These are phyloP conservation scores for Speoplatyrhinus poulsoni DNA, from an alignment of 2,113 vertebrate species.

Conservation along the genomic window DNA sequence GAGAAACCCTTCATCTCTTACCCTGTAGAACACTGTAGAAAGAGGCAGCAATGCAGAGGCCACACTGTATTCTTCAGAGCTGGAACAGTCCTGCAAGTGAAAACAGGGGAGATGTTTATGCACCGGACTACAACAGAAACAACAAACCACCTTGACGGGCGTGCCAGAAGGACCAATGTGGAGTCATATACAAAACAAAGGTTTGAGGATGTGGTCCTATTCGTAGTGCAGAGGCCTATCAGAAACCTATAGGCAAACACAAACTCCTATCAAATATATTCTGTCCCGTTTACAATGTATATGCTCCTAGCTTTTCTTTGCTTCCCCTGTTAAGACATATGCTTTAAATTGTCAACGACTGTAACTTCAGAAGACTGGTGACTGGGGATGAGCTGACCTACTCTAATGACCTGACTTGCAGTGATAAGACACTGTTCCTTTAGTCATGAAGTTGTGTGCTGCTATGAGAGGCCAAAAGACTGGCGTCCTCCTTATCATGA, in stretches of 20 bases:
- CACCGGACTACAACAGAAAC: constrained; percentile 1
- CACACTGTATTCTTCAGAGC: constrained; percentile 91
- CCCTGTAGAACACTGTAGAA: constrained; percentile 94
- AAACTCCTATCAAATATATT: constrained; percentile 43
- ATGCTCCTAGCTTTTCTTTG: constrained; percentile 26
- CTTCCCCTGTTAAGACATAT: constrained; percentile 51
- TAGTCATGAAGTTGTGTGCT: too few relatives aligned
- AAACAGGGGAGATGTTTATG: constrained; percentile 31
- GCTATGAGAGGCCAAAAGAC: too few relatives aligned
- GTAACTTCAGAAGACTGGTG: too few relatives aligned
- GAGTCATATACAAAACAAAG: background rate
- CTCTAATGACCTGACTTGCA: too few relatives aligned
- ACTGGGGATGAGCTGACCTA: too few relatives aligned
- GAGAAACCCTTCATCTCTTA: constrained; percentile 68
- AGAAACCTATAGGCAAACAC: constrained; percentile 7
- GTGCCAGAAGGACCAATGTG: background rate
- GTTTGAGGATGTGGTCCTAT: background rate
- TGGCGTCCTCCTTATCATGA: too few relatives aligned
- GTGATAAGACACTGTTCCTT: too few relatives aligned
- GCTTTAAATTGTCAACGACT: constrained; percentile 73
- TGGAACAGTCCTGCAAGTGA: constrained; percentile 92
- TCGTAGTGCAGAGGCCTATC: background rate
- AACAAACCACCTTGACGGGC: background rate
- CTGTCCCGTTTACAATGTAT: constrained; percentile 21
- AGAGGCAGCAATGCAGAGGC: constrained; percentile 91